phyloP scores from a whole-genome alignment of 2,113 vertebrate genomes.

The Spea multiplicata region DNA sequence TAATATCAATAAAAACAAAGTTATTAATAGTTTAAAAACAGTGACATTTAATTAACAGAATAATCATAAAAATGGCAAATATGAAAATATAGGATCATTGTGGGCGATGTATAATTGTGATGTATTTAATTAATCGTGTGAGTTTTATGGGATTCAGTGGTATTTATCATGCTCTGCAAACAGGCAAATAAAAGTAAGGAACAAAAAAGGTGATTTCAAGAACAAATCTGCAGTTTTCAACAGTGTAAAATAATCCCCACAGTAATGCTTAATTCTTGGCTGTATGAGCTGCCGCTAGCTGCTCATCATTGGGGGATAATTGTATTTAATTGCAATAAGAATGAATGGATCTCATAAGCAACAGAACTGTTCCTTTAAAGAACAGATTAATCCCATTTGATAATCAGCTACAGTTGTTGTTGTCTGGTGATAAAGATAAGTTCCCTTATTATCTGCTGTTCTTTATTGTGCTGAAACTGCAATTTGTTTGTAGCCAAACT shows the following conservation, averaged over 20 bases:
- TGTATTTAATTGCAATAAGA: neutral
- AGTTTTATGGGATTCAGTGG: neutral
- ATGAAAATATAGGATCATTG: neutral
- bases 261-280: neutral
- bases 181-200: neutral
- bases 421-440: slow-evolving; percentile 27
- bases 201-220: neutral
- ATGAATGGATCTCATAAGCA: neutral
- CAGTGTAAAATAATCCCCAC: neutral
- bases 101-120: neutral
- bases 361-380: slow-evolving; percentile 10
- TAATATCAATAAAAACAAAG: no score
- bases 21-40: no score
- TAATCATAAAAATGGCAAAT: neutral
- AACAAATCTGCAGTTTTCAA: neutral
- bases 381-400: slow-evolving; percentile 23
- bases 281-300: neutral
- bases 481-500: slow-evolving; percentile 6
- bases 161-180: neutral
- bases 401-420: slow-evolving; percentile 23
- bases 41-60: no score
- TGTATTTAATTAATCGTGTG: neutral
- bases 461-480: slow-evolving; percentile 27
- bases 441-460: slow-evolving; percentile 26
- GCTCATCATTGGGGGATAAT: slow-evolving; percentile 2